Base-by-base conservation (phyloP, 1,140 invertebrate species). In the Bombyx mori region DNA sequence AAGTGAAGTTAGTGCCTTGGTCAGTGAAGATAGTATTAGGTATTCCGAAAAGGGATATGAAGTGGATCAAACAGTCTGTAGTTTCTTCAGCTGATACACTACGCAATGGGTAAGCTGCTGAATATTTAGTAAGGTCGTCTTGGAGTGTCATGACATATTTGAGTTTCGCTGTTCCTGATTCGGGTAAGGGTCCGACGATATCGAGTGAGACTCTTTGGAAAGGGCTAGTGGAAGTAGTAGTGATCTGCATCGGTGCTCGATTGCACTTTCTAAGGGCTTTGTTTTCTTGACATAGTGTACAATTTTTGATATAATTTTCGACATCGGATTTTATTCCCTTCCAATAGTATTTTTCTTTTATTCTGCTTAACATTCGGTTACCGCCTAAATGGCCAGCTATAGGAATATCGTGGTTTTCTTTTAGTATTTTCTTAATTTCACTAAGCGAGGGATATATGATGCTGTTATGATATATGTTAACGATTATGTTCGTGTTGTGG, bases 1-100 rank as follows among this genome's bases (percentile, higher is more conserved):
- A n/a, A n/a, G n/a, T n/a, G n/a, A n/a, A n/a, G 35, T 52, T 58
- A 1, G 56, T 58, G n/a, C 56, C 49, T 46, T 58, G 56, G 12
- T 58, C 56, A 9, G 56, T 58, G 0, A 58, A 8, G 8, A 58
- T 45, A 2, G 10, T 42, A n/a, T 58, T 58, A 42, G 56, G 56
- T 1, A 58, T 52, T 5, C 56, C 56, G 12, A 58, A 58, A 6
- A 52, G 0, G 1, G 56, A 46, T 4, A 58, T 52, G 12, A 22
- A 58, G 18, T 58, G 56, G 0, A 58, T 1, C 7, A 58, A 26
- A 12, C 56, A 54, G n/a, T 54, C 53, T 6, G 43, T 45, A 1
- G 42, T 18, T 45, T 54, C 53, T 44, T 54, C 53, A 3, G 53
- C 53, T 4, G 53, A 45, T 1, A 9, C n/a, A 12, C 6, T 54